phyloP scores from a whole-genome alignment of 2,888 invertebrate species.

The Eucera pruinosa region DNA sequence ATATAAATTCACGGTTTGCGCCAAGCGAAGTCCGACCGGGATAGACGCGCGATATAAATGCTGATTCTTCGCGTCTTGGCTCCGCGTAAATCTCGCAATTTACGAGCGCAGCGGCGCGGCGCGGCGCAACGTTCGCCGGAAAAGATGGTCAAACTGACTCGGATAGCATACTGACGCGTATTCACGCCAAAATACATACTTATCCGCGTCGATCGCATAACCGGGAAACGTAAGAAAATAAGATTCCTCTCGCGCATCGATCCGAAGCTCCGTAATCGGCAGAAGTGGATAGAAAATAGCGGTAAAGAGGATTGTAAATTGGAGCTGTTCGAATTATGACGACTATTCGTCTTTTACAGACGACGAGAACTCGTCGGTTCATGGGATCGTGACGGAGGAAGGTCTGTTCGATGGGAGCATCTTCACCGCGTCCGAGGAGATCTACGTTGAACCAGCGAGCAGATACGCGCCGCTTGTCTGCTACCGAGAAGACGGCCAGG shows the following conservation, averaged over 20 bases:
- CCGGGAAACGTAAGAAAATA: neutral
- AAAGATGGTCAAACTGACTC: slow-evolving; percentile 47
- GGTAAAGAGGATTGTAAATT: neutral
- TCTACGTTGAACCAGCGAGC: slow-evolving; percentile 92
- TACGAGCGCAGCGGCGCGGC: slow-evolving; percentile 38
- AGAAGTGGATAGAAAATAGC: too few relatives aligned
- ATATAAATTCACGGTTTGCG: slow-evolving; percentile 50
- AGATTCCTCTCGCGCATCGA: neutral
- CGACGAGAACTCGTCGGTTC: slow-evolving; percentile 91
- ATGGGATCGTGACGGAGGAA: slow-evolving; percentile 92
- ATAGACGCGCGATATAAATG: slow-evolving; percentile 55
- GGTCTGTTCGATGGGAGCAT: slow-evolving; percentile 96
- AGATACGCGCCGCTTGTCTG: slow-evolving; percentile 85
- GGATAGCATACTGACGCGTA: slow-evolving; percentile 19
- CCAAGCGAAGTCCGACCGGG: neutral
- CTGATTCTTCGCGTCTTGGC: slow-evolving; percentile 46
- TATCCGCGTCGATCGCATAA: slow-evolving; percentile 16
- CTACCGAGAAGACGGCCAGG: slow-evolving; percentile 78
- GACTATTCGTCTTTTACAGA: slow-evolving; percentile 86
- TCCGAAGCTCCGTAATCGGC: too few relatives aligned
- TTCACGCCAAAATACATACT: neutral
- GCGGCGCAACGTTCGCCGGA: slow-evolving; percentile 10
- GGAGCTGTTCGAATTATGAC: neutral
- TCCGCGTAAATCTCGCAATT: slow-evolving; percentile 54
- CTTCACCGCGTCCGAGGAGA: slow-evolving; percentile 90